Conservation (phyloP, 1,140 invertebrate genomes). For the Eciton burchellii region DNA sequence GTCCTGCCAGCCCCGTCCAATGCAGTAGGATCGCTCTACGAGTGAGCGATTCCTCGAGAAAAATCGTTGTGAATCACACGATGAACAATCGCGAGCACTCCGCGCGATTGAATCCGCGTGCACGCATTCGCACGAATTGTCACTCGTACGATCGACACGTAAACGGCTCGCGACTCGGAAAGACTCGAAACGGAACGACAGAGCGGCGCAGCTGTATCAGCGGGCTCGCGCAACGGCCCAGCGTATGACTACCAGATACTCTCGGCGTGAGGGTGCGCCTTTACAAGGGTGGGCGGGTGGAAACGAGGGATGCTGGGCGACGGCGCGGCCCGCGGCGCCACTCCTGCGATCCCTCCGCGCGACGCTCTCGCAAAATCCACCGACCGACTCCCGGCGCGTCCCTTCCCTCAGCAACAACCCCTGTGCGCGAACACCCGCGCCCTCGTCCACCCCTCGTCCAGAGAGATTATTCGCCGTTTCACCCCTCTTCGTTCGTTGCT, state of each 20-base stretch:
- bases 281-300: constrained; percentile 73
- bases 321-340: constrained; percentile 84
- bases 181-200: constrained; percentile 39
- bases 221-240: constrained; percentile 82
- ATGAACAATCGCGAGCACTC: neutral
- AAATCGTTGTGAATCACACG: no score
- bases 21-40: no score
- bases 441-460: constrained; percentile 2
- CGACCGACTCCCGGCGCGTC: constrained; percentile 41
- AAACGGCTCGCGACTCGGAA: constrained; percentile 20
- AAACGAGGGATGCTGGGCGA: constrained; percentile 84
- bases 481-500: constrained; percentile 12
- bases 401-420: constrained; percentile 21
- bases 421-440: constrained; percentile 48
- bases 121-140: constrained; percentile 8
- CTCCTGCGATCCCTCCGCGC: constrained; percentile 74
- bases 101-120: constrained; percentile 29
- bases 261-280: constrained; percentile 83
- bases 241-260: constrained; percentile 84
- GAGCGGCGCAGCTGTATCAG: constrained; percentile 65
- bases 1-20: no score
- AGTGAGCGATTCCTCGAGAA: no score
- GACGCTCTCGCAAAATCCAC: constrained; percentile 69
- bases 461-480: constrained; percentile 51
- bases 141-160: constrained; percentile 25